phyloP scores from a whole-genome alignment of 2,888 invertebrate genomes.

The Limnephilus lunatus region DNA sequence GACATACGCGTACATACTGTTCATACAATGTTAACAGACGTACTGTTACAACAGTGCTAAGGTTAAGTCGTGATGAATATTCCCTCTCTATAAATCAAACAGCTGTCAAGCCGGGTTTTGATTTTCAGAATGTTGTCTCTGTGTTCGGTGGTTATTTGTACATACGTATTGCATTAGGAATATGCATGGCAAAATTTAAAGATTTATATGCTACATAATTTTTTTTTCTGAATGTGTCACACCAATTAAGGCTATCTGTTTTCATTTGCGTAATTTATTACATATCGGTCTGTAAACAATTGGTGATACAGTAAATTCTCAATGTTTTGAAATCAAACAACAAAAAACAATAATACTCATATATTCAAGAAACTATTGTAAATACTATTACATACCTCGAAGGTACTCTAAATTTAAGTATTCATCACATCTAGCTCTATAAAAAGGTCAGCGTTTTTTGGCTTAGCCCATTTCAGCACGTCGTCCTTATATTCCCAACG shows the following conservation, averaged over 20 bases:
- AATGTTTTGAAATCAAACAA: too few relatives aligned
- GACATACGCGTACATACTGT: background rate
- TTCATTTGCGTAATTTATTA: background rate
- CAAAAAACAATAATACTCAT: too few relatives aligned
- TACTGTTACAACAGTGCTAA: background rate
- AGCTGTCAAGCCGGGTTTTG: background rate
- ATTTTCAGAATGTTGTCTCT: background rate
- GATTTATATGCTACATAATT: background rate
- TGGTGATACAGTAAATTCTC: too few relatives aligned
- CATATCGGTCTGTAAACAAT: too few relatives aligned
- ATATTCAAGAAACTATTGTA: too few relatives aligned
- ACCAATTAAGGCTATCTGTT: background rate
- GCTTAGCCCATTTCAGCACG: too few relatives aligned
- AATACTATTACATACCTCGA: too few relatives aligned
- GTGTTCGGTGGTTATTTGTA: background rate
- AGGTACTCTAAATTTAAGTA: too few relatives aligned
- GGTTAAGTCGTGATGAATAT: conserved; percentile 24
- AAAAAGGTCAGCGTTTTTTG: too few relatives aligned
- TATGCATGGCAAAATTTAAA: background rate
- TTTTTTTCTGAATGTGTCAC: background rate
- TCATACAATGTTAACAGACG: background rate
- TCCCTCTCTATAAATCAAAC: background rate
- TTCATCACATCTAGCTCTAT: too few relatives aligned
- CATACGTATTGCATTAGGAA: background rate
- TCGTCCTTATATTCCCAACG: too few relatives aligned